Base-by-base conservation (phyloP, 2,888 invertebrate genomes). In the Nemotelus nigrinus region DNA sequence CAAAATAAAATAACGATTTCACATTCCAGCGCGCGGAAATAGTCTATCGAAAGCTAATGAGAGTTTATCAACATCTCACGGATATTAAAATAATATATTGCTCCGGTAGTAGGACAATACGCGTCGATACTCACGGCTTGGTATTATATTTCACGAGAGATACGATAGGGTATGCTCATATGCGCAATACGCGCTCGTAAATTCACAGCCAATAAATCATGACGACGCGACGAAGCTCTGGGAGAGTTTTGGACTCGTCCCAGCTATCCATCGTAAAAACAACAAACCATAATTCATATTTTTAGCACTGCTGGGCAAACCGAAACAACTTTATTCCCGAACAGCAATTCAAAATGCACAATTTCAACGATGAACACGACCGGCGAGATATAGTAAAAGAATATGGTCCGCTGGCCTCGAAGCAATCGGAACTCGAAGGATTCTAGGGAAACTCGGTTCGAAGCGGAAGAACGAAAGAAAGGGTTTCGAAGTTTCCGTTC, bases 241-340 rank as follows among this genome's bases (percentile, higher is more conserved):
- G 47, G 60, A 60, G 74, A 74, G 57, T 74, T 63, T 74, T 57
- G 60, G 74, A 74, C 50, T 60, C 74, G 48, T 74, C 58, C 60
- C 74, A 63, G 63, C 74, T 60, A 60, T 74, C 74, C 50, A 74
- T 60, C 74, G 74, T 60, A 74, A 76, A 76, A 76, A 77, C 77
- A 77, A 77, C 77, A 77, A 77, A 77, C 77, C 68, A 77, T 77
- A 68, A 77, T 58, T 77, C 77, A 77, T 77, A 65, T 67, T 55
- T 75, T 67, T 77, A 68, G 77, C 67, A 25, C 25, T 25, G 25
- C 50, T 53, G 76, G 67, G 43, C 64, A 55, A 41, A 55, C n/a
- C 77, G 68, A 77, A 77, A 77, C 68, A 77, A 77, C 77, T 77
- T 77, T 50, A 68, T 77, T 65, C 65, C 48, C 44, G 48, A 58